Percentiles rank a stretch among this genome's conserved stretches.
These are phyloP conservation scores for Saccostrea echinata DNA, from an alignment of 1,140 invertebrate species.

Conservation along the genomic window DNA sequence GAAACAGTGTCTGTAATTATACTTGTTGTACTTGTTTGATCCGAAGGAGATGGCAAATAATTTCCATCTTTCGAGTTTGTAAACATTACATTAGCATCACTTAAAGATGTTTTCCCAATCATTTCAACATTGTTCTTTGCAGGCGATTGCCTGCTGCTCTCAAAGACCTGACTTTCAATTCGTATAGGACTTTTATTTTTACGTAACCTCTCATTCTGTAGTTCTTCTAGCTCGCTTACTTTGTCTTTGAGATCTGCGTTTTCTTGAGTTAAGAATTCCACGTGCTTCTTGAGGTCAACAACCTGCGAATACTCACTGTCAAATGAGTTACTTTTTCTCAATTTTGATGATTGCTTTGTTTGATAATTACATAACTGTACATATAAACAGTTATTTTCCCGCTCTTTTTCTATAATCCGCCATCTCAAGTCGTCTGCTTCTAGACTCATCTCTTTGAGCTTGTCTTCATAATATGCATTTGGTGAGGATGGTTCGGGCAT, in stretches of 20 bases:
- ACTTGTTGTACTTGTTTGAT: not conserved
- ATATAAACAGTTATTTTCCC: constrained; percentile 88
- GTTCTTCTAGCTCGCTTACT: constrained; percentile 64
- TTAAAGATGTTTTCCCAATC: constrained; percentile 11
- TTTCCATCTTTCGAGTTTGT: constrained; percentile 32
- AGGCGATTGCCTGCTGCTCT: constrained; percentile 5
- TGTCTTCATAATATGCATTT: constrained; percentile 73
- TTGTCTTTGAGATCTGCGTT: constrained; percentile 71
- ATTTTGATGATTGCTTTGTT: constrained; percentile 74
- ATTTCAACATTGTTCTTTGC: constrained; percentile 1
- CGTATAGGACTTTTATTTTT: constrained; percentile 22
- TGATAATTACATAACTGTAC: constrained; percentile 85
- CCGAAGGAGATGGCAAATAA: constrained; percentile 11
- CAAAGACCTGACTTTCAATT: constrained; percentile 46
- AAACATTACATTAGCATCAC: constrained; percentile 33
- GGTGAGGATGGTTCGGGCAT: constrained; percentile 67
- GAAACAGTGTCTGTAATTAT: not conserved
- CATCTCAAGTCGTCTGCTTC: constrained; percentile 86
- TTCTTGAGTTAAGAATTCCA: constrained; percentile 87
- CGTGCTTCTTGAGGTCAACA: constrained; percentile 86
- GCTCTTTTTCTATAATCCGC: constrained; percentile 90
- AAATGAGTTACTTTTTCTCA: constrained; percentile 74
- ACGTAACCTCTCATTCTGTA: constrained; percentile 72
- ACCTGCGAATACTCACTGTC: constrained; percentile 81
- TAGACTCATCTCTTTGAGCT: constrained; percentile 67